Evolutionary conservation across 2,888 invertebrate genomes (phyloP).

Genomic region (Drosophila monieri): DNA sequence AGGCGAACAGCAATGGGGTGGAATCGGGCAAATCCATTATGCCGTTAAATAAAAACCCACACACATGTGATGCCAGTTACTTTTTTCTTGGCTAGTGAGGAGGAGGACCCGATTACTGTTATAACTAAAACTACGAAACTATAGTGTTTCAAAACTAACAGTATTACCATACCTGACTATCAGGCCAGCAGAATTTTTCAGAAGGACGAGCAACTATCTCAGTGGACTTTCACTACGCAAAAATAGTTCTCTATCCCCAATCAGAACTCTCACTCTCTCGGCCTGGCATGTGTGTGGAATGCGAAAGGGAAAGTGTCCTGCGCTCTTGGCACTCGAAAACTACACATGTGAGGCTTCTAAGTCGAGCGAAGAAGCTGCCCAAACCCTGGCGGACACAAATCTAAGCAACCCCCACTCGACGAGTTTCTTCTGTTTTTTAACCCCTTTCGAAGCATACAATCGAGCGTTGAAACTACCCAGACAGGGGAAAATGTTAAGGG

Average conservation of each 20-base stretch:
- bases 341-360: slow-evolving; percentile 69
- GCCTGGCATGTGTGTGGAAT: slow-evolving; percentile 24
- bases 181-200: slow-evolving; percentile 71
- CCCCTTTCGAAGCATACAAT: slow-evolving; percentile 54
- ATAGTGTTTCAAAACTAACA: slow-evolving; percentile 83
- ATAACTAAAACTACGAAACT: slow-evolving; percentile 78
- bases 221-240: slow-evolving; percentile 30
- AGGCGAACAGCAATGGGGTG: slow-evolving; percentile 73
- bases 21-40: slow-evolving; percentile 38
- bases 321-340: slow-evolving; percentile 69
- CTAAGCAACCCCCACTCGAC: slow-evolving; percentile 13
- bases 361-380: slow-evolving; percentile 55
- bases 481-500: slow-evolving; percentile 24
- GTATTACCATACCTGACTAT: slow-evolving; percentile 82
- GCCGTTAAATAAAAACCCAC: slow-evolving; percentile 30
- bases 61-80: background rate
- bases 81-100: slow-evolving; percentile 3
- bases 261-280: slow-evolving; percentile 33
- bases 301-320: slow-evolving; percentile 64
- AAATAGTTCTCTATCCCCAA: slow-evolving; percentile 52
- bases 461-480: slow-evolving; percentile 50
- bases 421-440: background rate
- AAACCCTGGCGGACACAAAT: slow-evolving; percentile 8
- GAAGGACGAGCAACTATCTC: slow-evolving; percentile 69
- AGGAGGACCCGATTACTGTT: slow-evolving; percentile 51